phyloP scores from a whole-genome alignment of 1,140 invertebrate genomes.

The Halesus radiatus region DNA sequence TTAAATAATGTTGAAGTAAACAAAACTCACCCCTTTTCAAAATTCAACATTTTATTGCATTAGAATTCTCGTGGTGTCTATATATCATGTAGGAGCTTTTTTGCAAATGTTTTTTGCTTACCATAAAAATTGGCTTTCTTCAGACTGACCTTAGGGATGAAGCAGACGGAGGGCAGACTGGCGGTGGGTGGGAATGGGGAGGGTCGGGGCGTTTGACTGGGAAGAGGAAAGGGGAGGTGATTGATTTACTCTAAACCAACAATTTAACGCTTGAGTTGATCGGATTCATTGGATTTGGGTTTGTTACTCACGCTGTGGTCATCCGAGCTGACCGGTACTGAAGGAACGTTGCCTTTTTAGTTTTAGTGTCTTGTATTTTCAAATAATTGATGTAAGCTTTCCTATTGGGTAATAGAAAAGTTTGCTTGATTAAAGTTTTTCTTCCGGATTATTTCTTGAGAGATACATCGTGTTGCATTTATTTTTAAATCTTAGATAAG shows the following conservation, averaged over 20 bases:
- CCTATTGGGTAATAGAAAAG: not conserved
- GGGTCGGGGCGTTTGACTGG: not conserved
- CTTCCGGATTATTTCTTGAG: too few species aligned
- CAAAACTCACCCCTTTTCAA: too few species aligned
- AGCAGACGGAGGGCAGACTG: conserved; percentile 34
- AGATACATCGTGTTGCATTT: too few species aligned
- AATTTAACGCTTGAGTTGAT: conserved; percentile 57
- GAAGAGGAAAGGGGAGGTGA: conserved; percentile 44
- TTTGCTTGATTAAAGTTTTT: too few species aligned
- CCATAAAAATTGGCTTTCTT: not conserved
- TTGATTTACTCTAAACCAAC: conserved; percentile 58
- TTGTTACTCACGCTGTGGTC: conserved; percentile 52
- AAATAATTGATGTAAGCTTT: conserved; percentile 18
- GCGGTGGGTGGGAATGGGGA: not conserved
- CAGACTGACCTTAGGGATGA: not conserved
- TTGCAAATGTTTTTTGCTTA: too few species aligned
- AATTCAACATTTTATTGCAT: too few species aligned
- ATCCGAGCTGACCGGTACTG: conserved; percentile 22
- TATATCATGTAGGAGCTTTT: too few species aligned
- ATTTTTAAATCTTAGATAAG: too few species aligned
- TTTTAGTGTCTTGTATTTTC: conserved; percentile 13
- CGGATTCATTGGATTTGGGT: conserved; percentile 57
- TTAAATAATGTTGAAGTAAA: too few species aligned
- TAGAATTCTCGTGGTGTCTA: too few species aligned
- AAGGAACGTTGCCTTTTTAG: conserved; percentile 15